Conservation (phyloP, 2,888 invertebrate species). For the Cosmia trapezina region DNA sequence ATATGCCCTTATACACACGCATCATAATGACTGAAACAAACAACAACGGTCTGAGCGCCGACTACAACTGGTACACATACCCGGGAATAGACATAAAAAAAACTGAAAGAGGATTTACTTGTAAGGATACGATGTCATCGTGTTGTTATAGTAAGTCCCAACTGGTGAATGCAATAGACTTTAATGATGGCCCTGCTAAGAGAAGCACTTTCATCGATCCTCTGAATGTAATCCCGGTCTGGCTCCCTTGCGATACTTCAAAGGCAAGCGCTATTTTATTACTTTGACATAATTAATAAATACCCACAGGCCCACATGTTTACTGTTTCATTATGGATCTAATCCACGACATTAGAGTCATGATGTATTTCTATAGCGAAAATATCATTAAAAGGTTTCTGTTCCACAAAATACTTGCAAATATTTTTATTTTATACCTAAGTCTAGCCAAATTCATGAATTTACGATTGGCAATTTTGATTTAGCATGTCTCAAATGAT, state of each 20-base stretch:
- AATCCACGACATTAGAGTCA: neutral
- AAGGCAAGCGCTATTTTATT: slow-evolving; percentile 41
- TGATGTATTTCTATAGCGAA: neutral
- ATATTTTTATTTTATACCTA: too few species aligned
- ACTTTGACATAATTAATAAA: neutral
- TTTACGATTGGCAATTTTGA: neutral
- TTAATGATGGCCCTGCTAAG: slow-evolving; percentile 59
- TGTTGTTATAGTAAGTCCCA: slow-evolving; percentile 65
- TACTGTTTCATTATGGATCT: too few species aligned
- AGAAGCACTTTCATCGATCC: slow-evolving; percentile 62
- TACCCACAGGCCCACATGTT: too few species aligned
- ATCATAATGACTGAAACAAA: slow-evolving; percentile 31
- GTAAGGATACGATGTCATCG: slow-evolving; percentile 30
- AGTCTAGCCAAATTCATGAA: neutral
- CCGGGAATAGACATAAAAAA: slow-evolving; percentile 30
- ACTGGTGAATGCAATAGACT: slow-evolving; percentile 58
- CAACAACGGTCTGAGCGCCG: neutral
- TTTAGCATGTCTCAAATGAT: neutral
- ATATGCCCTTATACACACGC: slow-evolving; percentile 56
- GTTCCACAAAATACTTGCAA: neutral
- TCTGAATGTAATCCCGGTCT: slow-evolving; percentile 61
- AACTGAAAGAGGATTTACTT: slow-evolving; percentile 42
- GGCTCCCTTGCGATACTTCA: slow-evolving; percentile 49
- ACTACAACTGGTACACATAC: slow-evolving; percentile 48
- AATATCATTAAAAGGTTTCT: neutral